These are phyloP conservation scores for Patella vulgata DNA, from an alignment of 1,140 invertebrate species.

Conservation along the genomic window DNA sequence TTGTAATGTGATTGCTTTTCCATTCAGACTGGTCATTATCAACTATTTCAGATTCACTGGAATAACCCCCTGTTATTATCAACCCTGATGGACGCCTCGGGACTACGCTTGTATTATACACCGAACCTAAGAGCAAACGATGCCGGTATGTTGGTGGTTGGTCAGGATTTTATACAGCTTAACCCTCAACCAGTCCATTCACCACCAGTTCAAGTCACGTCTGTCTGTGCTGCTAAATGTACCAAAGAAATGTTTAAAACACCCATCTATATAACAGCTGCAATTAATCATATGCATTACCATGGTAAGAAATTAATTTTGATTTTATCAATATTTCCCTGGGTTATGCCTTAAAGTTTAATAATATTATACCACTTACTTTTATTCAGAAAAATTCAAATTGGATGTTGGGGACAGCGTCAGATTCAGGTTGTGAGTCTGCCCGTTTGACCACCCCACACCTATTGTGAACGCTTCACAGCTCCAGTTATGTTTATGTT, in stretches of 20 bases:
- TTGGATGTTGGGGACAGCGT: too few relatives aligned
- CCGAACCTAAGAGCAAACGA: slow-evolving; percentile 35
- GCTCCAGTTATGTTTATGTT: too few relatives aligned
- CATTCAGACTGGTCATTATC: too few relatives aligned
- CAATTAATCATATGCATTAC: slow-evolving; percentile 30
- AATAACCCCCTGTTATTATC: slow-evolving; percentile 34
- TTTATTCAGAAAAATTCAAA: too few relatives aligned
- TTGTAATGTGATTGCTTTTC: too few relatives aligned
- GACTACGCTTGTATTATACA: slow-evolving; percentile 40
- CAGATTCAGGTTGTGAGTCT: too few relatives aligned
- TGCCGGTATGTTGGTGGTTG: slow-evolving; percentile 33
- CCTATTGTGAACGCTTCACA: too few relatives aligned
- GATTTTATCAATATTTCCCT: not conserved
- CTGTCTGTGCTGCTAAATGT: slow-evolving; percentile 30
- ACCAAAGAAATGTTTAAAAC: slow-evolving; percentile 23
- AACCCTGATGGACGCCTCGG: slow-evolving; percentile 36
- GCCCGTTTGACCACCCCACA: too few relatives aligned
- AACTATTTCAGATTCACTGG: slow-evolving; percentile 48
- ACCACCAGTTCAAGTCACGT: not conserved
- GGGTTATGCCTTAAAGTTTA: not conserved
- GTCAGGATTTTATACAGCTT: slow-evolving; percentile 33
- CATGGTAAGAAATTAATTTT: slow-evolving; percentile 10
- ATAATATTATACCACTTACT: not conserved
- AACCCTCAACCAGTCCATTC: slow-evolving; percentile 13
- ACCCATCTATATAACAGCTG: slow-evolving; percentile 12